A percentile compares a stretch with the other conserved stretches of the same genome.
Conservation (phyloP, 2,797 vertebrate species). For the Acanthiza pusilla region DNA sequence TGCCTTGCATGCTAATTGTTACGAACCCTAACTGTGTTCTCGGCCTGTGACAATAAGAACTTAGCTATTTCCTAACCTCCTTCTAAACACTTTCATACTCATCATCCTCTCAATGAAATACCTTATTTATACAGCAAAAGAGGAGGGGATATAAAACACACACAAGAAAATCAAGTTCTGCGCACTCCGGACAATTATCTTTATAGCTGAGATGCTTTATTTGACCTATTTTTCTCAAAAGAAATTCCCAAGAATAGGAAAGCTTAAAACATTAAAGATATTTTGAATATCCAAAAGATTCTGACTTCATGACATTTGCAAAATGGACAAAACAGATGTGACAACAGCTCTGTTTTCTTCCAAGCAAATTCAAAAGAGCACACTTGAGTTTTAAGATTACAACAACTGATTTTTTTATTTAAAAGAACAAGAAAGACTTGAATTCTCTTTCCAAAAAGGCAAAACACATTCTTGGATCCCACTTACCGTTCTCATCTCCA, state of each 20-base stretch:
- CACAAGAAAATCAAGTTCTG: neutral
- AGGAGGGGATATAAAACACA: neutral
- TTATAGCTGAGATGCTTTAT: neutral
- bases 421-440: neutral
- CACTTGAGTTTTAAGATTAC: neutral
- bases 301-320: neutral
- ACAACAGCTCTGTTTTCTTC: neutral
- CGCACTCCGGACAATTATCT: neutral
- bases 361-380: neutral
- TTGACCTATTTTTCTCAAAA: neutral
- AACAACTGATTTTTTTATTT: neutral
- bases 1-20: neutral
- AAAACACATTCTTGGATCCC: neutral
- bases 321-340: neutral
- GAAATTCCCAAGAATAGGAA: neutral
- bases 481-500: constrained; percentile 91
- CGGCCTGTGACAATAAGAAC: neutral
- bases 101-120: neutral
- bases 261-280: neutral
- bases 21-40: neutral
- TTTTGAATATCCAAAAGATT: neutral
- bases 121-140: neutral
- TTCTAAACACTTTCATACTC: neutral
- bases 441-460: neutral
- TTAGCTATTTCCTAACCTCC: neutral